Evolutionary conservation across 2,888 invertebrate species (phyloP).

Genomic region (Acanthosepion esculentum): DNA sequence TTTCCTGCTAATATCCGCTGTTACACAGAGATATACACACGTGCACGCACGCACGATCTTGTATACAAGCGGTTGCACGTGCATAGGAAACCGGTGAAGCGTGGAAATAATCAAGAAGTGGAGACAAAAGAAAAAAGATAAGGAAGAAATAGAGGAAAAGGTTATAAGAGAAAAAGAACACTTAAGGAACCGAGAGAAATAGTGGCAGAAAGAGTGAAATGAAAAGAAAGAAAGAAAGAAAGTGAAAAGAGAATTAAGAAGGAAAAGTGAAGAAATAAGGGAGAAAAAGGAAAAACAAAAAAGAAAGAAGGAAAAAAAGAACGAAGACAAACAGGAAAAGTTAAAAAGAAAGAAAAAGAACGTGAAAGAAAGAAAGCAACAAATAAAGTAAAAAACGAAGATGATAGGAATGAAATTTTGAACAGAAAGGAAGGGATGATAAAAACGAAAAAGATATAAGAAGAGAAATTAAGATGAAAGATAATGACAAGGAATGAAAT

Average conservation of each 20-base stretch:
- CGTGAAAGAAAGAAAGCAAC: background rate
- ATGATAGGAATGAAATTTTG: background rate
- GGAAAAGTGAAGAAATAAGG: background rate
- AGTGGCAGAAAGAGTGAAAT: background rate
- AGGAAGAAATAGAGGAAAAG: background rate
- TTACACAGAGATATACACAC: background rate
- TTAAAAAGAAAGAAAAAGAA: background rate
- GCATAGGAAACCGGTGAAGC: background rate
- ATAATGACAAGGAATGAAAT: background rate
- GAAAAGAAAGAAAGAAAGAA: no score
- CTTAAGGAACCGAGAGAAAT: background rate
- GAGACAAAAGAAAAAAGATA: background rate
- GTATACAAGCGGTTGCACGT: background rate
- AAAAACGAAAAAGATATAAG: background rate
- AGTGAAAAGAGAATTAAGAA: rapidly evolving
- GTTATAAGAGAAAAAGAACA: background rate
- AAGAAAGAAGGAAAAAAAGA: no score
- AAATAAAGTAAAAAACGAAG: background rate
- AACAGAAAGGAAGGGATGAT: background rate
- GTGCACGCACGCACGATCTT: background rate
- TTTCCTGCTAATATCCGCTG: constrained; percentile 22
- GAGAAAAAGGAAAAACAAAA: background rate
- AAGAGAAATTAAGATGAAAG: background rate
- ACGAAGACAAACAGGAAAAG: background rate
- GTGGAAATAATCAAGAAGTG: background rate